Evolutionary conservation across 1,140 invertebrate species (phyloP), one percentile per base, ranked within the genome.

Genomic region (Coelopa frigida): DNA sequence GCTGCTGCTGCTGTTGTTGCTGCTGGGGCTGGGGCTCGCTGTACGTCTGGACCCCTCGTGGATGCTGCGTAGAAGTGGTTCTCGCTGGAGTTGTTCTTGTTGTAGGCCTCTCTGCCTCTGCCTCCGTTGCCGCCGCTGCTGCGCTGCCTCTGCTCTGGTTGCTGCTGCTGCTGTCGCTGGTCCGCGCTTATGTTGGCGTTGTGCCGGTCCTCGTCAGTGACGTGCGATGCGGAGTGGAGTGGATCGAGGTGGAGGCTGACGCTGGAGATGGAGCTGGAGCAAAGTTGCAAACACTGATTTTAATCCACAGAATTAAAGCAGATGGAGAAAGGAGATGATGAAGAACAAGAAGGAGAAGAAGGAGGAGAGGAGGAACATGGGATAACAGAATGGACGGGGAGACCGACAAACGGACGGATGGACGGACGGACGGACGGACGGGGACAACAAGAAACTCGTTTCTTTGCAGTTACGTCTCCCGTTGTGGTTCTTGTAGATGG

Each of bases 111-210:
- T 37, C 18, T 37, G 14, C 15, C 22, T 11, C 35, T 15, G 11
- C 15, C 22, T 20, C 35, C 11, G 29, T 27, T 36, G 35, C 38
- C 24, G 15, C 38, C 20, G 39, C 39, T 48, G 40, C 46, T 42
- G 40, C 40, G 27, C 35, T 32, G 27, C 27, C 21, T 32, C 36
- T 39, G 23, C 29, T 35, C 15, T 29, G 14, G 17, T 40, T 42
- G 27, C 39, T 42, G 27, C 20, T 36, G 23, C 22, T 43, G 14
- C 38, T 36, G 22, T 22, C 29, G 39, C 17, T 10, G 14, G 26
- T 42, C 32, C 32, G 32, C 27, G n/a, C 5, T 18, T 21, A 17
- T 38, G 22, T 18, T 20, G 12, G 32, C 35, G 22, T 45, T 24
- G 18, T 21, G 7, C n/a, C 38, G 21, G 21, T 46, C 29, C 8